Evolutionary conservation across 1,140 invertebrate species (phyloP).

Genomic region (Anastrepha ludens): DNA sequence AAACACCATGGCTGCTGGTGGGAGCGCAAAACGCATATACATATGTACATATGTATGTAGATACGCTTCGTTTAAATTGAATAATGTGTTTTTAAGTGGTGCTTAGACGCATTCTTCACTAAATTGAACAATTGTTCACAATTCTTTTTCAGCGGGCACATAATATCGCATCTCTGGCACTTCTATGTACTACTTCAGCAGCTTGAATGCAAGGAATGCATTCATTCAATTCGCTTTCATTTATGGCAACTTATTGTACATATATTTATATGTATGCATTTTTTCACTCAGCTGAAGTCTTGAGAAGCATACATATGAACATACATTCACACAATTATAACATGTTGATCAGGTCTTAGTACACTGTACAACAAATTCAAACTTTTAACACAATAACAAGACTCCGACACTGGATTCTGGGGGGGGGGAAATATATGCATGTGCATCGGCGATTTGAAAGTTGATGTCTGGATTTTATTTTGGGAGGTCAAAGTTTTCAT

Average conservation of each 20-base stretch:
- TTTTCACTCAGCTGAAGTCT: not conserved
- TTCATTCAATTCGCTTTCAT: slow-evolving; percentile 27
- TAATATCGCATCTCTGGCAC: slow-evolving; percentile 1
- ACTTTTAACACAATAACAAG: too few relatives aligned
- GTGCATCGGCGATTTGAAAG: too few relatives aligned
- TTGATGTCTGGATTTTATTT: too few relatives aligned
- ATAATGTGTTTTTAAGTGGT: slow-evolving; percentile 72
- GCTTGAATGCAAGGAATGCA: slow-evolving; percentile 43
- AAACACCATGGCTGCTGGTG: too few relatives aligned
- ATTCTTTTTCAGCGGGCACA: not conserved
- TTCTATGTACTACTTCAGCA: not conserved
- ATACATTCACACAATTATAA: not conserved
- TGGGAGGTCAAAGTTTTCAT: too few relatives aligned
- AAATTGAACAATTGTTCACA: slow-evolving; percentile 69
- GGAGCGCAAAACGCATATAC: too few relatives aligned
- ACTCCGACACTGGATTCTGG: too few relatives aligned
- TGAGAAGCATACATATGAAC: not conserved
- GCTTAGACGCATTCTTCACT: slow-evolving; percentile 71
- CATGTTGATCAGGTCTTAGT: not conserved
- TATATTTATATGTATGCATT: too few relatives aligned
- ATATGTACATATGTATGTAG: too few relatives aligned
- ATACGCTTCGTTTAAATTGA: slow-evolving; percentile 62
- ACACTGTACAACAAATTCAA: too few relatives aligned
- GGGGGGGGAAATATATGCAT: too few relatives aligned
- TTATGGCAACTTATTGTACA: slow-evolving; percentile 1